Base-by-base conservation (phyloP, 2,797 vertebrate species). In the Hemitrygon akajei region DNA sequence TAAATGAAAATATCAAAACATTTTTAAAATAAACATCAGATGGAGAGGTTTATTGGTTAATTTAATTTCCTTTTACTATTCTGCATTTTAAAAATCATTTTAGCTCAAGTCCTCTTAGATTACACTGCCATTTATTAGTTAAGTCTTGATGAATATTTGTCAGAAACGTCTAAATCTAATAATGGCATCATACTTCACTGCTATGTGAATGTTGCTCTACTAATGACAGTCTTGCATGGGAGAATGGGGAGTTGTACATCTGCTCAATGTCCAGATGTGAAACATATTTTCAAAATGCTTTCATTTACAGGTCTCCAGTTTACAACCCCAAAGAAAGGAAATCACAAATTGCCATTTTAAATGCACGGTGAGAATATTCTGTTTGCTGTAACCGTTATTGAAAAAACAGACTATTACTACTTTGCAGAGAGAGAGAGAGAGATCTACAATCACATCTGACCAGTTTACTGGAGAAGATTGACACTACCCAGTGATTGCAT, bases 21-120 rank as follows among this genome's bases (percentile, higher is more conserved):
- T 37, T 87, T 87, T n/a, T 25, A 37, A 89, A 89, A 89, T 89
- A 89, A 69, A 69, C n/a, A 89, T 89, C 7, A 89, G 63, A 89
- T 69, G n/a, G 86, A 20, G 66, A 66, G 60, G 37, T 34, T 2
- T 69, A 69, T 22, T 18, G 86, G 16, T 69, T 18, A 89, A 20
- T 63, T 69, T 89, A 18, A 89, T 89, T 89, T 66, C n/a, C n/a
- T 89, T 22, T 69, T 63, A 69, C 34, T 34, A 69, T 89, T 89
- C 20, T 89, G 16, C n/a, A 34, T 37, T 37, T 14, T 87, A n/a
- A 63, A n/a, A 63, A 63, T 37, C 89, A 89, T 89, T 37, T 25
- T 22, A 37, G 18, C 22, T 7, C 60, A 37, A 66, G 18, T 69
- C 58, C 47, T 82, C 22, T 66, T n/a, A 18, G 14, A 89, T 66